Evolutionary conservation across 2,113 vertebrate genomes (phyloP).

Genomic region (Phalacrocorax carbo): DNA sequence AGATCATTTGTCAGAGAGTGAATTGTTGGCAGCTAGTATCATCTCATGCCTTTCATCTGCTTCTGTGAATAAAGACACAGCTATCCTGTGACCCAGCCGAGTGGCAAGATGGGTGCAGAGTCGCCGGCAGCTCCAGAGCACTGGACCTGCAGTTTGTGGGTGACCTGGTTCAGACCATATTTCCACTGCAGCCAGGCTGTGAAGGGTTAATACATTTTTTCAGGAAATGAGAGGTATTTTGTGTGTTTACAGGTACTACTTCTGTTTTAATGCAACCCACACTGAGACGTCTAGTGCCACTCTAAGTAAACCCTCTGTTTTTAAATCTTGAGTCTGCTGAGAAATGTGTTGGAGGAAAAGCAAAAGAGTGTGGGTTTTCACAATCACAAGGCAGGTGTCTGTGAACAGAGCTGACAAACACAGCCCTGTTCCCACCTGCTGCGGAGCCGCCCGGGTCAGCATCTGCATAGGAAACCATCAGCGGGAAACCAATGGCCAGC

Average conservation of each 20-base stretch:
- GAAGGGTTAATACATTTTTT: not conserved
- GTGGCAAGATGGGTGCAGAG: not conserved
- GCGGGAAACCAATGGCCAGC: not conserved
- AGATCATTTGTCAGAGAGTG: not conserved
- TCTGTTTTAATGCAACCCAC: not conserved
- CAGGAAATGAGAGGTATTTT: not conserved
- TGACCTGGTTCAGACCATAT: fast-evolving
- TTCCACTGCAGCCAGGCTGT: not conserved
- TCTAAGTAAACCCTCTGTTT: not conserved
- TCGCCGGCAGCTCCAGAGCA: not conserved
- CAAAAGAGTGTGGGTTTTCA: not conserved
- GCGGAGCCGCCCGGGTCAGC: not conserved
- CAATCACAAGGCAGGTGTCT: not conserved
- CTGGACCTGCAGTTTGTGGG: not conserved
- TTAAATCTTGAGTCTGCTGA: not conserved
- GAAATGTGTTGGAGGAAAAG: not conserved
- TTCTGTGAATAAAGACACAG: not conserved
- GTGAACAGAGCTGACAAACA: not conserved
- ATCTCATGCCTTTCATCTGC: not conserved
- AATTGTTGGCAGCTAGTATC: not conserved
- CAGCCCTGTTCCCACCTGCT: not conserved
- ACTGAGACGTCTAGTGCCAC: not conserved
- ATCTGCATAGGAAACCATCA: not conserved
- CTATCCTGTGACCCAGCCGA: not conserved
- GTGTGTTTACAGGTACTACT: not conserved